Base-by-base conservation (phyloP, 2,888 invertebrate species). In the Raillietiella orientalis region DNA sequence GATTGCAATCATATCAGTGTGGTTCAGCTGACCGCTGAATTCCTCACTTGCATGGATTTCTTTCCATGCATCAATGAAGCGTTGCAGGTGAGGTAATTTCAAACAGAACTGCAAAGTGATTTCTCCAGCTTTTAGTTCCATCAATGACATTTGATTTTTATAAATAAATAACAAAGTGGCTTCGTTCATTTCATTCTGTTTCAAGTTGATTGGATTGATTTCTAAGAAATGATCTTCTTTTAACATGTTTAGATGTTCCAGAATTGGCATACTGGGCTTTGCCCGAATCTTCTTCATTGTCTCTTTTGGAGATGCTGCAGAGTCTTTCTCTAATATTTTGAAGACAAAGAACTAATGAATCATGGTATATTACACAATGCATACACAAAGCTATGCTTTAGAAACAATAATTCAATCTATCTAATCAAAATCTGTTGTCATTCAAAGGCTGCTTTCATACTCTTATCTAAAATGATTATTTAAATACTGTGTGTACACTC, bases 61-160 rank as follows among this genome's bases (percentile, higher is more conserved):
- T 38, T 57, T 56, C 35, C 59, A 59, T 40, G 60, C 58, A 27
- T 51, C 45, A 30, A 58, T 53, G 34, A 62, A 64, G 31, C 58
- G 53, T 30, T 54, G 55, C 19, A 66, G 49, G 33, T 60, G 53
- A 0, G 74, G 69, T 39, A 82, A 54, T 31, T 61, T 61, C 3
- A 66, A 54, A 42, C 82, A 82, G 34, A 77, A 62, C 37, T 72
- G 66, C 21, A 79, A 53, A 28, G 84, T 49, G 8, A 64, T 62
- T 36, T 71, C 63, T 15, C 74, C 74, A 2, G 74, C 82, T 36
- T 71, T 60, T 31, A 77, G 53, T 34, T 65, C 61, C 50, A 74
- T 69, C 27, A 87, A 53, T 35, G 6, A 9, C 20, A 9, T 8
- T 25, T 25, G 8, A 8, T 20, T 11, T 25, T 9, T 9, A 11